These are phyloP conservation scores for Eremophila alpestris DNA, from an alignment of 2,797 vertebrate genomes.

Conservation along the genomic window DNA sequence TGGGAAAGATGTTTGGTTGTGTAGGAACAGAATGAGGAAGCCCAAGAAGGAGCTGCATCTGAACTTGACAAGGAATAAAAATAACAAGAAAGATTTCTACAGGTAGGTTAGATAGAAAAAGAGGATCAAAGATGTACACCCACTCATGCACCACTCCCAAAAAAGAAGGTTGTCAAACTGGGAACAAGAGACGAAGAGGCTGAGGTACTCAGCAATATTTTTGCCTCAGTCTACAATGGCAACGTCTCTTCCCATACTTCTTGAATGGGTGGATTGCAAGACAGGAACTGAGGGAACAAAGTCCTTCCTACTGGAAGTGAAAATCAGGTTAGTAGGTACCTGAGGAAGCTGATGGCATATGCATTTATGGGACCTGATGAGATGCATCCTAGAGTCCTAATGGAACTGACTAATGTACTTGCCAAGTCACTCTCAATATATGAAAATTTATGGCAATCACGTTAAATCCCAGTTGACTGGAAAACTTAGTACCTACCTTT, in stretches of 20 bases:
- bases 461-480: background rate
- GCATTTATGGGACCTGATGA: no score
- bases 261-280: background rate
- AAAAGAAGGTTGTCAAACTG: background rate
- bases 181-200: background rate
- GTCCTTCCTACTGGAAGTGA: background rate
- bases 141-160: background rate
- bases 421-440: background rate
- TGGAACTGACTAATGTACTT: background rate
- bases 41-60: background rate
- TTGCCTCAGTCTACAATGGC: background rate
- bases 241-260: background rate
- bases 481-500: background rate
- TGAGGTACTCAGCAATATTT: background rate
- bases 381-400: background rate
- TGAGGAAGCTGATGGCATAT: background rate
- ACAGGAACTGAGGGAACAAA: background rate
- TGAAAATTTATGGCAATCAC: background rate
- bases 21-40: rapidly evolving
- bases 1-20: rapidly evolving
- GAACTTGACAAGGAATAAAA: background rate
- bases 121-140: background rate
- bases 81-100: background rate
- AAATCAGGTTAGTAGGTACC: background rate
- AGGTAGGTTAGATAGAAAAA: background rate